Evolutionary conservation across 2,113 vertebrate species (phyloP).

Genomic region (Cinclus cinclus): DNA sequence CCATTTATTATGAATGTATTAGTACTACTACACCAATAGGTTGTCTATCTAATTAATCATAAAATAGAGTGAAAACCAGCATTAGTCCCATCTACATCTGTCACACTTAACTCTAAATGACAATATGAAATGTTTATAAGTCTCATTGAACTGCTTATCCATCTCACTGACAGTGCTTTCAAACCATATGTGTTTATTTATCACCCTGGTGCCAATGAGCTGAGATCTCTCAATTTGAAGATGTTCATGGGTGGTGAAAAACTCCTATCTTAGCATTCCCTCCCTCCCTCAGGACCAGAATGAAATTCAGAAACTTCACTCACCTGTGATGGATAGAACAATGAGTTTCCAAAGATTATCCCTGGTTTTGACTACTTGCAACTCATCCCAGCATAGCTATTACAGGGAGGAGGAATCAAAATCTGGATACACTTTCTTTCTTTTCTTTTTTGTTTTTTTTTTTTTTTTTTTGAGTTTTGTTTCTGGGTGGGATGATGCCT

Average conservation of each 20-base stretch:
- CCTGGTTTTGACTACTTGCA: not conserved
- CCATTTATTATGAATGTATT: not conserved
- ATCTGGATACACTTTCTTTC: not conserved
- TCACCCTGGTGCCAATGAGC: not conserved
- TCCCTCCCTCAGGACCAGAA: not conserved
- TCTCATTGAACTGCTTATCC: not conserved
- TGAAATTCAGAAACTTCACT: not conserved
- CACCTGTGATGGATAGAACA: not conserved
- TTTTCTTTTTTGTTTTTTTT: no score
- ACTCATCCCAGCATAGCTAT: not conserved
- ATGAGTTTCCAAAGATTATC: not conserved
- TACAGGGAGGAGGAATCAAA: not conserved
- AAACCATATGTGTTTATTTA: not conserved
- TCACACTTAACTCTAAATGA: not conserved
- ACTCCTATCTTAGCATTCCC: not conserved
- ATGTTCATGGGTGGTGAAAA: not conserved
- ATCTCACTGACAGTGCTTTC: not conserved
- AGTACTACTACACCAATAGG: not conserved
- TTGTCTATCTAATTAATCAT: not conserved
- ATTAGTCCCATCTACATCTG: not conserved
- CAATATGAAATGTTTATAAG: not conserved
- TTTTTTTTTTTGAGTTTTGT: not conserved
- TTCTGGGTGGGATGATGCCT: not conserved
- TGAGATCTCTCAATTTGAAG: not conserved
- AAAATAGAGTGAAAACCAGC: not conserved